phyloP scores from a whole-genome alignment of 2,888 invertebrate species.

The Helicoverpa assulta region DNA sequence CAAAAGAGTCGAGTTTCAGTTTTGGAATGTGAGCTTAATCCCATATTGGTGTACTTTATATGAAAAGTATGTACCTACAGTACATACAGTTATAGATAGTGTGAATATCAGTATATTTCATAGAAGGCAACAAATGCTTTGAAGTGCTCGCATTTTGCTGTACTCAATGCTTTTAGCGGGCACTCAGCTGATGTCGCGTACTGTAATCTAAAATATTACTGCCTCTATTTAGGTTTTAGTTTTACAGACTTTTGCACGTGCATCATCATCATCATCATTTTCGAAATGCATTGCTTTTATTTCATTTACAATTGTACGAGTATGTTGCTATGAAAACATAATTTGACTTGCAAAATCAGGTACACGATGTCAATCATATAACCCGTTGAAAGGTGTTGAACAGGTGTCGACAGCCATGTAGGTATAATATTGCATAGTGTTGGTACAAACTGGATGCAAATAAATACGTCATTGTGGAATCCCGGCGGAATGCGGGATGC shows the following conservation, averaged over 20 bases:
- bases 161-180: conserved; percentile 52
- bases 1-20: not conserved
- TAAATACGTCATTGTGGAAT: conserved; percentile 22
- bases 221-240: conserved; percentile 18
- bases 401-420: not conserved
- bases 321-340: not conserved
- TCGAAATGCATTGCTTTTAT: not conserved
- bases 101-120: conserved; percentile 10
- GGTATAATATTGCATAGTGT: not conserved
- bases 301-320: not conserved
- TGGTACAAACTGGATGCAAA: conserved; percentile 5
- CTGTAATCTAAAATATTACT: conserved; percentile 43
- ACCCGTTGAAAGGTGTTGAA: not conserved
- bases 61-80: not conserved
- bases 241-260: conserved; percentile 8
- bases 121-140: conserved; percentile 4
- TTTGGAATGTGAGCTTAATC: conserved; percentile 9
- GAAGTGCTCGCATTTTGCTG: conserved; percentile 33
- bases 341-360: not conserved
- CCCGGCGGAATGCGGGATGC: conserved; percentile 12
- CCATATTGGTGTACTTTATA: not conserved
- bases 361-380: not conserved
- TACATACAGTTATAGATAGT: not conserved
- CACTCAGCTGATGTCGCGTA: conserved; percentile 33
- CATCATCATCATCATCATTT: too few relatives aligned